Conservation (phyloP, 2,797 vertebrate genomes). For the Cetoscarus ocellatus region DNA sequence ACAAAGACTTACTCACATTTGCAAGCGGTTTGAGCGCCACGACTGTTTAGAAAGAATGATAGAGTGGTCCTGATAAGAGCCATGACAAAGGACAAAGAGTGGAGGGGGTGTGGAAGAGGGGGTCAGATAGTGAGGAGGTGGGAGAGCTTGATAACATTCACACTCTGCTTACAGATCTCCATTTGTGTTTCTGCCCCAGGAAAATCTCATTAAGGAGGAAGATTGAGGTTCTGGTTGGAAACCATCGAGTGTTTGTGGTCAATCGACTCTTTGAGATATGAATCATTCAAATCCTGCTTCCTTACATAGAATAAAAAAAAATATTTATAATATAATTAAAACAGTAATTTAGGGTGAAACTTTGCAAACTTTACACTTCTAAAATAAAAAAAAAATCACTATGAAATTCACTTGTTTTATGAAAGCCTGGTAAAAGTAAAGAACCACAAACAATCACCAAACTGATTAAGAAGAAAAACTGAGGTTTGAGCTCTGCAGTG, state of each 20-base stretch:
- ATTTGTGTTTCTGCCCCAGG: constrained; percentile 77
- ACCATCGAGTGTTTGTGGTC: constrained; percentile 42
- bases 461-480: too few species aligned
- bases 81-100: constrained; percentile 81
- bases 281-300: neutral
- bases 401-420: neutral
- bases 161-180: constrained; percentile 81
- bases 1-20: constrained; percentile 87
- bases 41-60: constrained; percentile 83
- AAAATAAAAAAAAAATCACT: too few species aligned
- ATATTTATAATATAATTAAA: neutral
- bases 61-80: constrained; percentile 86
- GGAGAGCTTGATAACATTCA: constrained; percentile 85
- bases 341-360: neutral
- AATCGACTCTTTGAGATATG: constrained; percentile 17
- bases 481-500: too few species aligned
- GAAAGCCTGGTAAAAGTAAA: neutral
- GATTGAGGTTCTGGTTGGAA: constrained; percentile 47
- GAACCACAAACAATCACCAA: too few species aligned
- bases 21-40: constrained; percentile 79
- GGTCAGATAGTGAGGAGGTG: constrained; percentile 78
- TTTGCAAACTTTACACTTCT: neutral
- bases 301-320: neutral
- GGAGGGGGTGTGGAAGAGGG: constrained; percentile 61
- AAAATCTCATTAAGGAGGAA: constrained; percentile 81